Conservation (phyloP, 92 coral and sea anemone genomes). For the Paramuricea clavata region DNA sequence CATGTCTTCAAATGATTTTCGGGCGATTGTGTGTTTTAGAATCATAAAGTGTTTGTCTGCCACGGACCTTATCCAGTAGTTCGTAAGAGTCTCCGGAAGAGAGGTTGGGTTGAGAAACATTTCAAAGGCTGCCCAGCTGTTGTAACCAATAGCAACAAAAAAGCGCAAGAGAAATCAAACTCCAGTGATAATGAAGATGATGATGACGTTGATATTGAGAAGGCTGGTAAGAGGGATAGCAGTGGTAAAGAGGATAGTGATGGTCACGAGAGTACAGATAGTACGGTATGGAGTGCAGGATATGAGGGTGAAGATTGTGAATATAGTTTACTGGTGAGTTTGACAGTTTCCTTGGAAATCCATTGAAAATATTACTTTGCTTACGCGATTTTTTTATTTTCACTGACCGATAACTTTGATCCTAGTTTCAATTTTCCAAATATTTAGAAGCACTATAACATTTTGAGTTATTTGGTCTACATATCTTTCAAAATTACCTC, state of each 20-base stretch:
- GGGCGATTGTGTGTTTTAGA: slow-evolving; percentile 57
- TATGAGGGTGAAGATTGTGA: slow-evolving; percentile 92
- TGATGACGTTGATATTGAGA: slow-evolving; percentile 72
- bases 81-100: slow-evolving; percentile 85
- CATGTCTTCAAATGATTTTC: too few relatives aligned
- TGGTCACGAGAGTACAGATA: slow-evolving; percentile 71
- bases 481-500: too few relatives aligned
- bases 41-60: slow-evolving; percentile 84
- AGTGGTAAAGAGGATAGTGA: slow-evolving; percentile 71
- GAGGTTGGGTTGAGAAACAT: slow-evolving; percentile 98
- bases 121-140: slow-evolving; percentile 71
- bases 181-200: slow-evolving; percentile 67
- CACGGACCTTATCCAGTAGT: slow-evolving; percentile 97
- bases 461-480: too few relatives aligned
- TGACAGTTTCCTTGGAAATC: background rate
- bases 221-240: slow-evolving; percentile 53
- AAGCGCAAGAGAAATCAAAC: slow-evolving; percentile 60
- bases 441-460: too few relatives aligned
- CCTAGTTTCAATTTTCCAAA: too few relatives aligned
- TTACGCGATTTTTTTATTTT: too few relatives aligned
- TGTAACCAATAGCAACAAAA: slow-evolving; percentile 47
- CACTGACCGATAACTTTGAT: too few relatives aligned
- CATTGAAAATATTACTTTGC: too few relatives aligned
- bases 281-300: slow-evolving; percentile 92
- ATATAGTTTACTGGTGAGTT: slow-evolving; percentile 90